Conservation (phyloP, 2,113 vertebrate genomes). For the Percopsis transmontana region DNA sequence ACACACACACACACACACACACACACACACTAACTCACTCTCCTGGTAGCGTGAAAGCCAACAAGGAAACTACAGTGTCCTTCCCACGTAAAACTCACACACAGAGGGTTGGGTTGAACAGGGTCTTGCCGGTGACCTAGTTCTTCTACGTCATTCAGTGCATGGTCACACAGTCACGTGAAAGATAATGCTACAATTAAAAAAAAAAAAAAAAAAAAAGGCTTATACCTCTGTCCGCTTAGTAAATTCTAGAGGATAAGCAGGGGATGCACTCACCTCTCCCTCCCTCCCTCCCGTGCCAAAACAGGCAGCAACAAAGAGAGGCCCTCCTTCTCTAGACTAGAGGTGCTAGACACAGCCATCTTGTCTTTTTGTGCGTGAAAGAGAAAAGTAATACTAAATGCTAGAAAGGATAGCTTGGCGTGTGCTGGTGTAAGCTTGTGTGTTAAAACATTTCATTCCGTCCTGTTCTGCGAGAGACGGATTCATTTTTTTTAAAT, state of each 20-base stretch:
- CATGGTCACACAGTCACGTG: slow-evolving; percentile 35
- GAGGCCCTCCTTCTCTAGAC: slow-evolving; percentile 50
- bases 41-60: slow-evolving; percentile 36
- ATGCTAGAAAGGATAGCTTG: background rate
- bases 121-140: slow-evolving; percentile 72
- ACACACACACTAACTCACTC: slow-evolving; percentile 17
- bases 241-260: slow-evolving; percentile 38
- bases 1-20: slow-evolving; percentile 13
- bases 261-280: slow-evolving; percentile 11
- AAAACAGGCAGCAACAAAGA: slow-evolving; percentile 52
- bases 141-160: slow-evolving; percentile 59
- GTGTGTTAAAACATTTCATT: slow-evolving; percentile 9
- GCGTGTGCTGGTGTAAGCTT: background rate
- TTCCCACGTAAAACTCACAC: slow-evolving; percentile 8
- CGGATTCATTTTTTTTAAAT: slow-evolving; percentile 9
- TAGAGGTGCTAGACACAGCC: slow-evolving; percentile 62
- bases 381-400: background rate
- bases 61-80: slow-evolving; percentile 17
- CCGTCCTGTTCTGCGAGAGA: background rate
- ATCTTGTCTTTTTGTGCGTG: slow-evolving; percentile 59
- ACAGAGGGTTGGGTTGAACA: slow-evolving; percentile 41
- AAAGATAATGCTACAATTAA: slow-evolving; percentile 21
- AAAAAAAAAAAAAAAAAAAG: slow-evolving; percentile 38
- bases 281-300: slow-evolving; percentile 28
- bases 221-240: slow-evolving; percentile 4